A percentile compares a stretch with the other conserved stretches of the same genome.
Evolutionary conservation across 2,888 invertebrate species (phyloP).

Genomic region (Heteromurus nitidus): DNA sequence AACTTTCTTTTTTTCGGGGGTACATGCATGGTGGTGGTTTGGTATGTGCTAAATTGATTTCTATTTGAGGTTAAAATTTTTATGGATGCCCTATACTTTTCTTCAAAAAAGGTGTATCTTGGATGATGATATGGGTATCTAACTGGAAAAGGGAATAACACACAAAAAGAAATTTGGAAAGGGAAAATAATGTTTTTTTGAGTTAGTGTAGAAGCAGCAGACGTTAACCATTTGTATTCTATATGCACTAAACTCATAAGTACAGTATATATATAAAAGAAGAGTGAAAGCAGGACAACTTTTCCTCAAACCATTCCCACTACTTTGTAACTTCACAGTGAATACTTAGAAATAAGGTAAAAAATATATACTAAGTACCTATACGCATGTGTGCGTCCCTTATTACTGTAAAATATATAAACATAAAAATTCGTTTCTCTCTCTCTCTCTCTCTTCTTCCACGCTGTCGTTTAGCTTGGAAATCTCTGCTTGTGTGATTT

Average conservation of each 20-base stretch:
- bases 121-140: too few relatives aligned
- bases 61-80: conserved; percentile 46
- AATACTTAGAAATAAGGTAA: too few relatives aligned
- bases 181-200: conserved; percentile 3
- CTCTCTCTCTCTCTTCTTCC: not conserved
- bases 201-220: not conserved
- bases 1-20: too few relatives aligned
- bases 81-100: conserved; percentile 22
- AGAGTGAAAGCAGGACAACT: too few relatives aligned
- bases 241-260: too few relatives aligned
- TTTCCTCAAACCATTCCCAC: too few relatives aligned
- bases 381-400: too few relatives aligned
- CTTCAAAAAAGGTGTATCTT: not conserved
- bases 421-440: conserved; percentile 20
- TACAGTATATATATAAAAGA: too few relatives aligned
- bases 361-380: too few relatives aligned
- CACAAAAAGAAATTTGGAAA: not conserved
- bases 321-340: too few relatives aligned
- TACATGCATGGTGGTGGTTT: too few relatives aligned
- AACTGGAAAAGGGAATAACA: not conserved
- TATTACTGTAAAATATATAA: not conserved
- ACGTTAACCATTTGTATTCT: not conserved
- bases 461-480: not conserved
- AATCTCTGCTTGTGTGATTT: conserved; percentile 60
- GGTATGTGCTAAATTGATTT: conserved; percentile 57